Conservation (phyloP, 2,797 vertebrate species). For the Morelia viridis region DNA sequence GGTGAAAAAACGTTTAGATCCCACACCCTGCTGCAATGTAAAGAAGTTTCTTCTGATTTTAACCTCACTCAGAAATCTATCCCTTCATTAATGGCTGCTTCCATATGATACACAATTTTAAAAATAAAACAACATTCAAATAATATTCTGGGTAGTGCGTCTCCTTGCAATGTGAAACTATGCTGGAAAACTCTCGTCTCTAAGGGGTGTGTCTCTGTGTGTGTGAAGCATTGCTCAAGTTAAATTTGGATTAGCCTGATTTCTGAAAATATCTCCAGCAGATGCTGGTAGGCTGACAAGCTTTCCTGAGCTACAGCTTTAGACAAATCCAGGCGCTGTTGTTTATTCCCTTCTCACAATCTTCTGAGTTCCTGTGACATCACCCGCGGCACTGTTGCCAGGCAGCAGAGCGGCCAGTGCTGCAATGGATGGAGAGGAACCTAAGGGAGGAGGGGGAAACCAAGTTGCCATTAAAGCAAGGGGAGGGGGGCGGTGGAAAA, state of each 20-base stretch:
- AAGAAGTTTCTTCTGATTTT: not conserved
- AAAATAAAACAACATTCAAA: not conserved
- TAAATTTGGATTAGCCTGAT: conserved; percentile 35
- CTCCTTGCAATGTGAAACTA: no score
- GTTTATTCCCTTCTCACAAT: conserved; percentile 44
- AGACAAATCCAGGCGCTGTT: conserved; percentile 43
- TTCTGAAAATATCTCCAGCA: conserved; percentile 55
- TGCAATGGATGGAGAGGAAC: not conserved
- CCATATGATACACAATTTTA: not conserved
- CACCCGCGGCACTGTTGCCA: conserved; percentile 31
- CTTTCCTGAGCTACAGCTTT: conserved; percentile 38
- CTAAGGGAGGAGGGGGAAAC: not conserved
- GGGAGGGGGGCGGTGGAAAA: not conserved
- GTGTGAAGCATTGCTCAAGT: not conserved
- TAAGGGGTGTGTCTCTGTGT: not conserved
- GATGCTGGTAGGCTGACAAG: conserved; percentile 48
- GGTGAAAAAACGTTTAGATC: not conserved
- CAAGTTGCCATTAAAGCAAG: not conserved
- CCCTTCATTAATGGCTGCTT: not conserved
- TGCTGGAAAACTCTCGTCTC: not conserved
- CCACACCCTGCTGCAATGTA: not conserved
- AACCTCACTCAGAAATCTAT: not conserved
- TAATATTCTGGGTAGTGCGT: not conserved
- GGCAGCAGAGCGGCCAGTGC: conserved; percentile 19
- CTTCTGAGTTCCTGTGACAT: conserved; percentile 44